Base-by-base conservation (phyloP, 2,113 vertebrate genomes). In the Catharus fuscescens region DNA sequence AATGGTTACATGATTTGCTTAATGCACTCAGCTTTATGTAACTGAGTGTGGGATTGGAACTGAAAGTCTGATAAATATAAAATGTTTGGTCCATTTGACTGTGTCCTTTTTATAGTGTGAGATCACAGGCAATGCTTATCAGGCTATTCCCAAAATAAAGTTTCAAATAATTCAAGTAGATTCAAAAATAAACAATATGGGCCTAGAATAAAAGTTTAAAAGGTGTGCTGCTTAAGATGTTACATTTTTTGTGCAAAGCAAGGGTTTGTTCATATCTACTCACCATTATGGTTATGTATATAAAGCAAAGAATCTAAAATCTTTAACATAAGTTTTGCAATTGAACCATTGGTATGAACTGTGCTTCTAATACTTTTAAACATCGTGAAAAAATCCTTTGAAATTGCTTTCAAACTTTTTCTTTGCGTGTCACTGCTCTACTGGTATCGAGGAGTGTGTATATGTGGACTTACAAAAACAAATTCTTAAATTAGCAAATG, bases 321-420 rank as follows among this genome's bases (percentile, higher is more conserved):
- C 94, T 92, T 96, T 94, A 95, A 91, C 60, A n/a, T 78, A 56
- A 67, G 15, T 81, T 96, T 96, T 52, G 42, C 57, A 57, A 32
- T 53, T 94, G 95, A 95, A 57, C 69, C 89, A 38, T 61, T 86
- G 79, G 78, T 74, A 69, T 48, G 69, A 88, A 44, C 47, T 73
- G 45, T 73, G 74, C 72, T 83, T 34, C 87, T 96, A 80, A 95
- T 92, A 54, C 57, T 80, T 93, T 83, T 59, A 90, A 90, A 66
- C 53, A 48, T 66, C 6, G 36, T 47, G 12, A 69, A 56, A 44
- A 62, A 70, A 67, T 45, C 40, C 36, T 72, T 66, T 56, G 50
- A 88, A 85, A 72, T 67, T 73, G 69, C 92, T 88, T 92, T 52
- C 52, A 70, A 52, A 71, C 36, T 88, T 93, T 90, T 88, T 13